These are phyloP conservation scores for Drosophila niveifrons DNA, from an alignment of 2,888 invertebrate genomes.

Conservation along the genomic window DNA sequence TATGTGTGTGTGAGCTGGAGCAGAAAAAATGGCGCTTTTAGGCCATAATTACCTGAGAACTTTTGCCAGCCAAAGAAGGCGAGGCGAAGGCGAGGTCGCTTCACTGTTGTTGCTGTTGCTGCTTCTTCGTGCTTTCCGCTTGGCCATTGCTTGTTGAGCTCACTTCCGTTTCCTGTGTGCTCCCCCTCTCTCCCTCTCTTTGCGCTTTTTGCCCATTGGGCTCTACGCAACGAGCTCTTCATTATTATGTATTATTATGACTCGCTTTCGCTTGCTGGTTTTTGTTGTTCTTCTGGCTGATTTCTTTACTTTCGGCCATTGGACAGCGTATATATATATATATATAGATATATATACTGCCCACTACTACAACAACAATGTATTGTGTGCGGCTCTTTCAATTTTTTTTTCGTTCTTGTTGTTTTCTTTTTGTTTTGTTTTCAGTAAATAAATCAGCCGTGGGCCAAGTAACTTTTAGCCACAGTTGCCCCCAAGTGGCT, in stretches of 20 bases:
- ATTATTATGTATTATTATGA: slow-evolving; percentile 61
- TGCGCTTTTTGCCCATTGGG: slow-evolving; percentile 36
- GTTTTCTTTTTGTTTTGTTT: slow-evolving; percentile 43
- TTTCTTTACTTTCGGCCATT: slow-evolving; percentile 30
- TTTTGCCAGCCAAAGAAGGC: slow-evolving; percentile 57
- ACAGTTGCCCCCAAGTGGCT: slow-evolving; percentile 52
- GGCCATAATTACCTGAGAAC: slow-evolving; percentile 81
- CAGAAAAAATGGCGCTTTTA: slow-evolving; percentile 74
- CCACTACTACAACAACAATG: not conserved
- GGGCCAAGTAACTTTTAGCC: slow-evolving; percentile 70
- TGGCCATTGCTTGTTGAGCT: slow-evolving; percentile 66
- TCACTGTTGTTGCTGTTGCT: not conserved
- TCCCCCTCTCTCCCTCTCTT: not conserved
- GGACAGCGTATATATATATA: not conserved
- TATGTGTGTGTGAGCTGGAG: slow-evolving; percentile 29
- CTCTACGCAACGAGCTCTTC: slow-evolving; percentile 39
- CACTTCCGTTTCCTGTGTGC: slow-evolving; percentile 71
- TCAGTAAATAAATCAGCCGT: slow-evolving; percentile 76
- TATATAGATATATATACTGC: not conserved
- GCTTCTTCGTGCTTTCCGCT: slow-evolving; percentile 40
- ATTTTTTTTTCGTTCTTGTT: slow-evolving; percentile 1
- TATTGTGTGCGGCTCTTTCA: not conserved
- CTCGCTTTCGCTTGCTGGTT: slow-evolving; percentile 8
- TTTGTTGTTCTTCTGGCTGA: slow-evolving; percentile 38
- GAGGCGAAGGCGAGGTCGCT: slow-evolving; percentile 7